These are phyloP conservation scores for Aviceda subcristata DNA, from an alignment of 2,113 vertebrate species.

Conservation along the genomic window DNA sequence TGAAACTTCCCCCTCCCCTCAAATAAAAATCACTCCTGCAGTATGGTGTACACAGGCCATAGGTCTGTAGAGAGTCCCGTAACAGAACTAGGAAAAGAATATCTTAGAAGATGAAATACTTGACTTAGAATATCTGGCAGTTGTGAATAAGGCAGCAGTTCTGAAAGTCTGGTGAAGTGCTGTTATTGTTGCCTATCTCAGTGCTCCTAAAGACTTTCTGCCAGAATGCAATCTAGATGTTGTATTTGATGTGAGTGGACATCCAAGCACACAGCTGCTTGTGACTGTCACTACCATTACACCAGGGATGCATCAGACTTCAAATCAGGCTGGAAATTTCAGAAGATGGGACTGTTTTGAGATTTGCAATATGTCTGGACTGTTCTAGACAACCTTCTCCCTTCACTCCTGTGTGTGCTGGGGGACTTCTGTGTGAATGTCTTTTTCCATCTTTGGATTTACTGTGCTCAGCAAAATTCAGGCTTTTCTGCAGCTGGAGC, in stretches of 20 bases:
- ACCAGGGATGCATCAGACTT: background rate
- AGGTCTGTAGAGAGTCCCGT: background rate
- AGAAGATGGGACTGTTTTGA: background rate
- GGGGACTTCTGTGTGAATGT: background rate
- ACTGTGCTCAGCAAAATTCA: background rate
- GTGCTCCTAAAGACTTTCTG: background rate
- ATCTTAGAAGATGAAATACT: background rate
- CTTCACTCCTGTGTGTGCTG: background rate
- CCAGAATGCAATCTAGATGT: background rate
- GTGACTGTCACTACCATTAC: background rate
- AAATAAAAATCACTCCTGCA: background rate
- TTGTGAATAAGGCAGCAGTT: background rate
- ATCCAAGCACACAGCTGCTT: background rate
- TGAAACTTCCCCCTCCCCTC: background rate
- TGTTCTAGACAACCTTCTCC: background rate
- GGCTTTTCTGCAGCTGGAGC: background rate
- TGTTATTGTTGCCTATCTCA: background rate
- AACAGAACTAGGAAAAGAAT: background rate
- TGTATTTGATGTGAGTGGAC: background rate
- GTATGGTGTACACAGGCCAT: accelerated
- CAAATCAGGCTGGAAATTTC: background rate
- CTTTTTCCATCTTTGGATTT: background rate
- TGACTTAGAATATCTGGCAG: background rate
- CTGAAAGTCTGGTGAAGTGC: background rate
- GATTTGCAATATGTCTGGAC: background rate